These are phyloP conservation scores for Chrysopilus asiliformis DNA, from an alignment of 2,888 invertebrate species.

Conservation along the genomic window DNA sequence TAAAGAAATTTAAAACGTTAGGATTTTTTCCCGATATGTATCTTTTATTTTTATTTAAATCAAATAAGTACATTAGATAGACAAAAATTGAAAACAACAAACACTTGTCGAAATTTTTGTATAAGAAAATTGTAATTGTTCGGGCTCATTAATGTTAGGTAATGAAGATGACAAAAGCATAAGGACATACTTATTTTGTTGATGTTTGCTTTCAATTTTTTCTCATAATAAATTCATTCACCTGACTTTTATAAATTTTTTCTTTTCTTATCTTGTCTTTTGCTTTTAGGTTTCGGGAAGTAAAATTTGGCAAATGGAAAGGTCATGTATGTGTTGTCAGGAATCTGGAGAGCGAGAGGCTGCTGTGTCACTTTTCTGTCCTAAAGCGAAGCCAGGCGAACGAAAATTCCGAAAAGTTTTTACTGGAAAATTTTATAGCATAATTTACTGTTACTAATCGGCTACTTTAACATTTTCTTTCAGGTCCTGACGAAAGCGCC, in stretches of 20 bases:
- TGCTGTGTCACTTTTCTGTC: slow-evolving; percentile 74
- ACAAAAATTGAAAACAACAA: no score
- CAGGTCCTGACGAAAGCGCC: slow-evolving; percentile 90
- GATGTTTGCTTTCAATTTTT: no score
- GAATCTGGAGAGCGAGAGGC: slow-evolving; percentile 88
- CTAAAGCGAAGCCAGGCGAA: slow-evolving; percentile 76
- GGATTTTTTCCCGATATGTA: no score
- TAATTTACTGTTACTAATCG: slow-evolving; percentile 14
- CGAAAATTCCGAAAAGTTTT: slow-evolving; percentile 69
- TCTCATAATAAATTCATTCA: background rate
- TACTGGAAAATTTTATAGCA: slow-evolving; percentile 7
- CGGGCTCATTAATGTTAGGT: no score
- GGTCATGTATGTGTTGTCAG: slow-evolving; percentile 91
- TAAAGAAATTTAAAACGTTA: no score
- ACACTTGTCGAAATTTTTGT: no score
- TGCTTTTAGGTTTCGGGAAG: slow-evolving; percentile 64
- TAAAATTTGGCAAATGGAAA: slow-evolving; percentile 93
- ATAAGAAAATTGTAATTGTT: no score
- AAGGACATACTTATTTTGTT: no score
- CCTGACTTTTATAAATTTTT: background rate
- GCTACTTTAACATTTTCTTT: slow-evolving; percentile 15
- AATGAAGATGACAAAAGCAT: no score
- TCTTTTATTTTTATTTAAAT: no score
- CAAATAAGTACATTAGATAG: no score
- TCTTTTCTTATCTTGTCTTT: slow-evolving; percentile 1